Conservation (phyloP, 2,113 vertebrate genomes). For the Chaetops frenatus region DNA sequence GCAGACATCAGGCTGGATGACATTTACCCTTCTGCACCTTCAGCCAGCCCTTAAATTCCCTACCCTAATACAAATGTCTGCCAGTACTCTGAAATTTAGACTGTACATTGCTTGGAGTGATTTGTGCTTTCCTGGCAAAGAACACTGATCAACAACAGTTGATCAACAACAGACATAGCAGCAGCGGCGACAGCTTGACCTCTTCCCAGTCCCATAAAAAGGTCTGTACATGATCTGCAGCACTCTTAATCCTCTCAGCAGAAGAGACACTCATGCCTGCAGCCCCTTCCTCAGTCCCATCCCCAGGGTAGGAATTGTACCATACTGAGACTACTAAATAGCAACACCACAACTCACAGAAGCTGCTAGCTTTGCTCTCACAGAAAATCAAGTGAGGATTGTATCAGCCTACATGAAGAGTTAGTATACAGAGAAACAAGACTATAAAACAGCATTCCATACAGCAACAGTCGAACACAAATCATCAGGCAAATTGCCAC, state of each 20-base stretch:
- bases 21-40: background rate
- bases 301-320: background rate
- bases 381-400: background rate
- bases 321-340: background rate
- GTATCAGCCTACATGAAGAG: background rate
- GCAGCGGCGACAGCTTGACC: background rate
- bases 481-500: background rate
- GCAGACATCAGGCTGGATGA: background rate
- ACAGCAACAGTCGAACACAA: background rate
- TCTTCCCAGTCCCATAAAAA: background rate
- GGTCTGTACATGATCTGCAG: background rate
- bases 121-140: background rate
- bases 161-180: background rate
- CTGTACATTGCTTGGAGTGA: rapidly evolving
- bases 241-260: background rate
- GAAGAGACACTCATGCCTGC: background rate
- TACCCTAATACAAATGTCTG: rapidly evolving
- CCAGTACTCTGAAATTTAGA: background rate
- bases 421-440: background rate
- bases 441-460: background rate
- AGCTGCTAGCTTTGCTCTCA: background rate
- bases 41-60: background rate
- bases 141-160: rapidly evolving
- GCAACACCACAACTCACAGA: background rate
- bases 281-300: background rate